phyloP scores from a whole-genome alignment of 1,140 invertebrate species.

The Archivesica marissinica region DNA sequence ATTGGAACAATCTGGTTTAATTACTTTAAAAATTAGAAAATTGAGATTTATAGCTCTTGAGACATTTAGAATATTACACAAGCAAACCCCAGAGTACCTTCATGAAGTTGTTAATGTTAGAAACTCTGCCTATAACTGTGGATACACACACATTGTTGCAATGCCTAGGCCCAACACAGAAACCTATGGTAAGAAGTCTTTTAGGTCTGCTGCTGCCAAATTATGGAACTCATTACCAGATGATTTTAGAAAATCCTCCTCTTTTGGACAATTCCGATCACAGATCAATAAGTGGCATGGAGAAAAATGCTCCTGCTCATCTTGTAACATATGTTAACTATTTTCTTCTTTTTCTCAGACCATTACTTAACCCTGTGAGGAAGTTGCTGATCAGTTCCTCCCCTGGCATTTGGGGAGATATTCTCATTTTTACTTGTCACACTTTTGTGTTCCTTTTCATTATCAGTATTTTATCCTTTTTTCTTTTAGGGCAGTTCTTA shows the following conservation, averaged over 20 bases:
- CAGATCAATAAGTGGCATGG: constrained; percentile 17
- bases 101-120: constrained; percentile 33
- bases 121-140: constrained; percentile 25
- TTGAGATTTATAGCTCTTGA: constrained; percentile 39
- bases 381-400: not conserved
- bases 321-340: not conserved
- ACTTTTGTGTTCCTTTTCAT: not conserved
- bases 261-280: constrained; percentile 18
- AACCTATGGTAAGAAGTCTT: constrained; percentile 44
- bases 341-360: not conserved
- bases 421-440: not conserved
- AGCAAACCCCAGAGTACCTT: not conserved
- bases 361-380: not conserved
- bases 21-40: constrained; percentile 32
- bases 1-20: not conserved
- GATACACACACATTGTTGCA: constrained; percentile 40
- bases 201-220: constrained; percentile 34
- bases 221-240: constrained; percentile 32
- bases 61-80: constrained; percentile 31
- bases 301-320: not conserved
- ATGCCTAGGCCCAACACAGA: constrained; percentile 38
- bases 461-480: not conserved
- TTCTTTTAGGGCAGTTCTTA: not conserved
- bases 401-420: not conserved
- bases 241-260: constrained; percentile 4